Percentiles rank a stretch among this genome's conserved stretches.
Evolutionary conservation across 2,797 vertebrate genomes (phyloP).

Genomic region (Varecia variegata): DNA sequence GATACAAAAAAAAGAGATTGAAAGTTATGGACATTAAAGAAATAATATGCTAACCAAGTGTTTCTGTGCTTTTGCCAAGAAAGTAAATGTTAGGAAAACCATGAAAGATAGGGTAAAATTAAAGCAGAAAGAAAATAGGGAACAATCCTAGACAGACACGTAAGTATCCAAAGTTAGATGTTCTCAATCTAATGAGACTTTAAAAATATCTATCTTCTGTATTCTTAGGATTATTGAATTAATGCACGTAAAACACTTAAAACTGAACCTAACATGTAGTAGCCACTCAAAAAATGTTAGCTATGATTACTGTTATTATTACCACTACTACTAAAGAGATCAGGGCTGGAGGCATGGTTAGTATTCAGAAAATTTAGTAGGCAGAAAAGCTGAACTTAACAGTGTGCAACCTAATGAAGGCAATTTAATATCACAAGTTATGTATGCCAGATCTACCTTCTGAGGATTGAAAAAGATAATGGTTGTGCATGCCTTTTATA

Average conservation of each 20-base stretch:
- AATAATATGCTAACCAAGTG: neutral
- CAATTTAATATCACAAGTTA: neutral
- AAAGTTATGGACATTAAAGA: constrained; percentile 1
- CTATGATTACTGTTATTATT: neutral
- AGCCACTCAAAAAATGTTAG: neutral
- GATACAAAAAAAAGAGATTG: neutral
- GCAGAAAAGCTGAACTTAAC: neutral
- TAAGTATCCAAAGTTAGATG: neutral
- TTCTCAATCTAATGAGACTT: neutral
- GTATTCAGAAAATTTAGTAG: constrained; percentile 31
- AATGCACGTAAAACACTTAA: neutral
- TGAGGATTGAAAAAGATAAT: neutral
- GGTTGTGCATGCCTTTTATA: neutral
- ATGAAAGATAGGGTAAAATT: neutral
- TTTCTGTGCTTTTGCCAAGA: neutral
- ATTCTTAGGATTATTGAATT: neutral
- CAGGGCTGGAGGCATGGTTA: neutral
- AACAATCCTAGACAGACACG: neutral
- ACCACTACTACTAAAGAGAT: neutral
- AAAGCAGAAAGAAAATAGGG: neutral
- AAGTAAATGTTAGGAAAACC: constrained; percentile 15
- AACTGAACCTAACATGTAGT: neutral
- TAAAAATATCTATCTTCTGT: neutral
- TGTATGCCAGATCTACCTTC: neutral
- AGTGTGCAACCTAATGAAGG: neutral